Evolutionary conservation across 2,797 vertebrate species (phyloP), one percentile per base, ranked within the genome.

Genomic region (Zenarchopterus dispar): DNA sequence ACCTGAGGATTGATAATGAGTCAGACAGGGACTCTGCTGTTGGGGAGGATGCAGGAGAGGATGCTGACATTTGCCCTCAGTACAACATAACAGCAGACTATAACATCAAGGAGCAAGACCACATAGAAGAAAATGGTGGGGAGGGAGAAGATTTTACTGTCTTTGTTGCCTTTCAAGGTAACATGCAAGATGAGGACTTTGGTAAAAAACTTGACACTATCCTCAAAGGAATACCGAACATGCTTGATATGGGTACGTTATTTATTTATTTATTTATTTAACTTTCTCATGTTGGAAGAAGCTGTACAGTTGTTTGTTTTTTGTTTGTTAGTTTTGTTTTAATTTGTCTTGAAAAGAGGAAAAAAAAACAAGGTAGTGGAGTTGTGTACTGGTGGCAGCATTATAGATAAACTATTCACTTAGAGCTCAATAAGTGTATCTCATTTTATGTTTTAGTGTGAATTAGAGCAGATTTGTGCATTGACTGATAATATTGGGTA

Each of bases 111-210:
- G 62, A 53, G 21, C 72, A 77, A 54, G 70, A 81, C 67, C 74
- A 23, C 42, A 18, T 22, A 2, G 78, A 84, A 50, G 78, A 73
- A 89, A 50, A 36, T 19, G 13, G 41, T 13, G 62, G 60, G 18
- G 66, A 81, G 76, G 84, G 86, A 82, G 88, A 89, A 65, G 89
- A 94, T 83, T 95, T 94, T 60, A 98, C 92, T 0, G 96, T 99
- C 70, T 98, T 97, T 85, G 89, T 99, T 67, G 94, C 97, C 73
- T 98, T 99, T 86, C 94, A 94, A 90, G 97, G 97, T 76, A 96
- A 96, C 88, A 95, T 99, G 90, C 91, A 93, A 24, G 98, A 99
- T 87, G 93, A 90, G 67, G 96, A 99, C 86, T 97, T 98, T 73
- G 89, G 92, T 73, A 90, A 94, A 81, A 99, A 98, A 84, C 94